These are phyloP conservation scores for Epinotia nisella DNA, from an alignment of 2,888 invertebrate genomes.

Conservation along the genomic window DNA sequence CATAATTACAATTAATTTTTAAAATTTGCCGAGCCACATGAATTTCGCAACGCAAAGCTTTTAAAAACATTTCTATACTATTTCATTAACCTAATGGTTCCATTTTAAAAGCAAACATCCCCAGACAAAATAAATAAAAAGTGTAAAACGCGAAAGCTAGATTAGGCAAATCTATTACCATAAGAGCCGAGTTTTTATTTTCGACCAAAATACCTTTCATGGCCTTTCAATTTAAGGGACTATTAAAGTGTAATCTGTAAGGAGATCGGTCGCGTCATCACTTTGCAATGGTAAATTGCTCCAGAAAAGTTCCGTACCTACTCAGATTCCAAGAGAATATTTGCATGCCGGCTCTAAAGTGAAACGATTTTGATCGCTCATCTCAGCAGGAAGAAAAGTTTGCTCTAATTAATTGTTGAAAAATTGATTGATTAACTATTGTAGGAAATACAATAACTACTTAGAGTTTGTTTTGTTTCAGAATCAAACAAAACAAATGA, in stretches of 20 bases:
- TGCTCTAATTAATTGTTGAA: too few relatives aligned
- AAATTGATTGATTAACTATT: too few relatives aligned
- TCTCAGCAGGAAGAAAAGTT: too few relatives aligned
- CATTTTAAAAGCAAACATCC: slow-evolving; percentile 6
- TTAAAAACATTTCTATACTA: background rate
- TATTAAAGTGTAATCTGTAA: slow-evolving; percentile 44
- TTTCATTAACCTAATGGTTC: slow-evolving; percentile 28
- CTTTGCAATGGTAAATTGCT: slow-evolving; percentile 41
- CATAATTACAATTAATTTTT: too few relatives aligned
- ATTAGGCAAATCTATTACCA: slow-evolving; percentile 36
- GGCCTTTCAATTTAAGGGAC: slow-evolving; percentile 31
- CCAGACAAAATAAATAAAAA: slow-evolving; percentile 8
- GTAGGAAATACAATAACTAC: too few relatives aligned
- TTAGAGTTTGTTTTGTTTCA: too few relatives aligned
- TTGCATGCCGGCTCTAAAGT: background rate
- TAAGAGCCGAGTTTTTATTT: slow-evolving; percentile 35
- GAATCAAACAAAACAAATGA: too few relatives aligned
- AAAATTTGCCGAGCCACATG: too few relatives aligned
- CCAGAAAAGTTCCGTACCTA: slow-evolving; percentile 19
- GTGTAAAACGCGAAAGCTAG: slow-evolving; percentile 14
- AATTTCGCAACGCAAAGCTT: background rate
- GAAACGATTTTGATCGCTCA: background rate
- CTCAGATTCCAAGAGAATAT: slow-evolving; percentile 7
- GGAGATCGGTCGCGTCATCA: slow-evolving; percentile 35
- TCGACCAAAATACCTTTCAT: slow-evolving; percentile 22